Base-by-base conservation (phyloP, 2,888 invertebrate species). In the Catotricha subobsoleta region DNA sequence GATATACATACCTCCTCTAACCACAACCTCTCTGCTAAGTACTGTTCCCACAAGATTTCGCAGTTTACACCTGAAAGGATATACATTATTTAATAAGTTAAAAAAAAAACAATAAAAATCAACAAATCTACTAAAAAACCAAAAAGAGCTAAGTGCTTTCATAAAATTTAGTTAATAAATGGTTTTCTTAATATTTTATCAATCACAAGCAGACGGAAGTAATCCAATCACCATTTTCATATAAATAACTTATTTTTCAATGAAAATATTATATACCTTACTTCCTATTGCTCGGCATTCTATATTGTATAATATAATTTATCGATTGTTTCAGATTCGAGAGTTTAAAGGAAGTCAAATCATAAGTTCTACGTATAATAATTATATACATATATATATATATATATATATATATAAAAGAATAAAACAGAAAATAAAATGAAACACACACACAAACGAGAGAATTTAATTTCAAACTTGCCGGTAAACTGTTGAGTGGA, bases 401-500 rank as follows among this genome's bases (percentile, higher is more conserved):
- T 9, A 27, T 9, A 10, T 27, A 27, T 9, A 27, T 27, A 27
- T 10, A 25, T 6, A 30, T 9, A 30, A 33, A 16, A 16, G 4
- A 33, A 15, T 9, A 33, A 33, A 3, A 33, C 5, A 15, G 16
- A 33, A 6, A 33, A 15, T 16, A 9, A 5, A 33, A 33, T 15
- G 10, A 12, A 29, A 29, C 4, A 13, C n/a, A 12, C 5, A 29
- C 7, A 6, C 10, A 19, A 15, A 15, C 21, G 25, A 19, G 27
- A 13, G 12, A 29, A 29, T 5, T 2, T 13, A 23, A 19, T 28
- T 30, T 13, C 23, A 28, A 15, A 43, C 49, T 47, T 72, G 76
- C 56, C 86, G 71, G 68, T 91, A 91, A 44, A 77, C 74, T 49
- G 82, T 76, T 39, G 82, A 73, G 64, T 91, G 91, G 42, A 90